A percentile compares a stretch with the other conserved stretches of the same genome.
Conservation (phyloP, 2,888 invertebrate genomes). For the Rambutsinella grinnellia region DNA sequence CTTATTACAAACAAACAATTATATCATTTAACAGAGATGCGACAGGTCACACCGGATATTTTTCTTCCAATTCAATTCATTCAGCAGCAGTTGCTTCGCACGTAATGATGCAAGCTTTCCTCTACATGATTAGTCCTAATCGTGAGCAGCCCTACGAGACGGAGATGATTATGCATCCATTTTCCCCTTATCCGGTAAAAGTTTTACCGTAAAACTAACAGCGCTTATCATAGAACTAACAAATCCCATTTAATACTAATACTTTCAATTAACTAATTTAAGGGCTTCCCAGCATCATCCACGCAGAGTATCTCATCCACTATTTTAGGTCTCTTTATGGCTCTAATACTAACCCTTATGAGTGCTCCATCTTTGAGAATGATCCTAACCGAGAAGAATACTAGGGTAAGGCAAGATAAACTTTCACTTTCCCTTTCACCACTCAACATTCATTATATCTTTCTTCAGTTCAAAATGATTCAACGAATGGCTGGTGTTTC, state of each 20-base stretch:
- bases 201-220: background rate
- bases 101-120: constrained; percentile 36
- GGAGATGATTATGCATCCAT: constrained; percentile 22
- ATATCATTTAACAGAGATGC: constrained; percentile 33
- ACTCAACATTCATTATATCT: background rate
- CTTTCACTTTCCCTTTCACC: background rate
- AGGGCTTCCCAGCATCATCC: constrained; percentile 30
- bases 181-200: constrained; percentile 29
- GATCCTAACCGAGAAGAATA: constrained; percentile 26
- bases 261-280: background rate
- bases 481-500: constrained; percentile 70
- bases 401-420: constrained; percentile 33
- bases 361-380: constrained; percentile 44
- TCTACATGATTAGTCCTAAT: constrained; percentile 40
- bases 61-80: constrained; percentile 42
- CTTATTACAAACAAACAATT: constrained; percentile 20
- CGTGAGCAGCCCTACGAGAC: constrained; percentile 10
- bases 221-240: background rate
- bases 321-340: constrained; percentile 35
- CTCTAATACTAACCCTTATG: constrained; percentile 40
- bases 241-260: background rate
- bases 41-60: constrained; percentile 20
- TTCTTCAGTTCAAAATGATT: constrained; percentile 52
- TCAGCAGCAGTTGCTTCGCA: constrained; percentile 39
- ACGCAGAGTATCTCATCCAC: constrained; percentile 38